These are phyloP conservation scores for Cnemophilus loriae DNA, from an alignment of 2,113 vertebrate species.

Conservation along the genomic window DNA sequence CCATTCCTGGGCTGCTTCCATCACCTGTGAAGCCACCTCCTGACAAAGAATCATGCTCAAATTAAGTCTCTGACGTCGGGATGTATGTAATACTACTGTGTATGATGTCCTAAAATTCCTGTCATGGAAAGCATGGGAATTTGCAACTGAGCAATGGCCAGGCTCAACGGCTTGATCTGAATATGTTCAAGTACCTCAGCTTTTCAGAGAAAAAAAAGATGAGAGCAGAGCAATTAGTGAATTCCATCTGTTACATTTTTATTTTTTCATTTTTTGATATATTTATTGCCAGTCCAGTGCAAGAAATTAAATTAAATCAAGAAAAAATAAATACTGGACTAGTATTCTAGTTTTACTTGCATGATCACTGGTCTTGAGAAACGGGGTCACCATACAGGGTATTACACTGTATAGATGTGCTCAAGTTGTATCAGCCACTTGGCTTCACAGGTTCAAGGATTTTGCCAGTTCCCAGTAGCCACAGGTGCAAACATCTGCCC, in stretches of 20 bases:
- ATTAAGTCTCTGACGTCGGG: not conserved
- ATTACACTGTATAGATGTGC: not conserved
- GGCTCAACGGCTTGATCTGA: rapidly evolving
- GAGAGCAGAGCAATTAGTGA: not conserved
- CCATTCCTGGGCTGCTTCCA: not conserved
- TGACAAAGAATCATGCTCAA: not conserved
- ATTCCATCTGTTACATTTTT: not conserved
- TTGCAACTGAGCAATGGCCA: not conserved
- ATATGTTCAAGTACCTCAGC: not conserved
- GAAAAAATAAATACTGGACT: not conserved
- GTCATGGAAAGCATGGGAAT: not conserved
- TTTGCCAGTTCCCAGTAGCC: not conserved
- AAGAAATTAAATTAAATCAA: not conserved
- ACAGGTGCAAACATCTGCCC: not conserved
- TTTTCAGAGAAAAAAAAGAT: not conserved
- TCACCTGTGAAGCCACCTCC: not conserved
- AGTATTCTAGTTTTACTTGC: not conserved
- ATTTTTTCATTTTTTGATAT: not conserved
- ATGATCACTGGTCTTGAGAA: not conserved
- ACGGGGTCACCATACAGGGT: rapidly evolving
- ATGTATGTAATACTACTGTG: not conserved
- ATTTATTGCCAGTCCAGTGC: not conserved
- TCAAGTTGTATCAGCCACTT: not conserved
- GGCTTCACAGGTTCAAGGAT: not conserved
- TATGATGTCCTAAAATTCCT: not conserved